Evolutionary conservation across 2,888 invertebrate genomes (phyloP).

Genomic region (Cerastoderma edule): DNA sequence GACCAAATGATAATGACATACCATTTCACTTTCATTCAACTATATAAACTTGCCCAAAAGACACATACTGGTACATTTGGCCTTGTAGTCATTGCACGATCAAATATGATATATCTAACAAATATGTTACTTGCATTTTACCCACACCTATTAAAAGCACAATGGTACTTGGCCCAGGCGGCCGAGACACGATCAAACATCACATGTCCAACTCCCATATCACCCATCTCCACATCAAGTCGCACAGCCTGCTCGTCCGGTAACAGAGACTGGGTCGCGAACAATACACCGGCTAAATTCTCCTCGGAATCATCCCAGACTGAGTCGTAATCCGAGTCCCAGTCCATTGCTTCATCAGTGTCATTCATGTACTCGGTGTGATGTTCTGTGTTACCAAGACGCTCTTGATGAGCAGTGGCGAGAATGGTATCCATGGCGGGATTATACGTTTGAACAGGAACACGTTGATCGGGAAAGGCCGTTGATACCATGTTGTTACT

Average conservation of each 20-base stretch:
- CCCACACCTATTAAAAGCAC: conserved; percentile 47
- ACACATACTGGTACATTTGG: no score
- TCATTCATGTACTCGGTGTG: conserved; percentile 29
- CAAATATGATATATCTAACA: no score
- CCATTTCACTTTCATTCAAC: no score
- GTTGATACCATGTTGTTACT: no score
- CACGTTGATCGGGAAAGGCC: no score
- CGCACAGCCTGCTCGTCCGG: conserved; percentile 54
- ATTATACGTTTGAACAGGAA: no score
- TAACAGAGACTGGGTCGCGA: conserved; percentile 46
- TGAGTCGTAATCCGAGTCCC: conserved; percentile 32
- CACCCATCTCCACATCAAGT: conserved; percentile 62
- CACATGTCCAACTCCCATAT: conserved; percentile 60
- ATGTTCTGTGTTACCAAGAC: conserved; percentile 3
- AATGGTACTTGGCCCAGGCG: conserved; percentile 49
- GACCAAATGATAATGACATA: no score
- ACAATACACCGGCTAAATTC: conserved; percentile 51
- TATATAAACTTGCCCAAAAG: no score
- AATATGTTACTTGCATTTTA: no score
- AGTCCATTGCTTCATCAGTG: conserved; percentile 47
- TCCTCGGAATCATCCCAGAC: conserved; percentile 44
- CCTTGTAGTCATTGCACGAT: no score
- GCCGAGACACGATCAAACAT: conserved; percentile 59
- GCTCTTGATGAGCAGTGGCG: conserved; percentile 16
- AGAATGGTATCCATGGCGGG: no score